These are phyloP conservation scores for Chrysochloris asiatica DNA, from an alignment of 2,113 vertebrate species.

Conservation along the genomic window DNA sequence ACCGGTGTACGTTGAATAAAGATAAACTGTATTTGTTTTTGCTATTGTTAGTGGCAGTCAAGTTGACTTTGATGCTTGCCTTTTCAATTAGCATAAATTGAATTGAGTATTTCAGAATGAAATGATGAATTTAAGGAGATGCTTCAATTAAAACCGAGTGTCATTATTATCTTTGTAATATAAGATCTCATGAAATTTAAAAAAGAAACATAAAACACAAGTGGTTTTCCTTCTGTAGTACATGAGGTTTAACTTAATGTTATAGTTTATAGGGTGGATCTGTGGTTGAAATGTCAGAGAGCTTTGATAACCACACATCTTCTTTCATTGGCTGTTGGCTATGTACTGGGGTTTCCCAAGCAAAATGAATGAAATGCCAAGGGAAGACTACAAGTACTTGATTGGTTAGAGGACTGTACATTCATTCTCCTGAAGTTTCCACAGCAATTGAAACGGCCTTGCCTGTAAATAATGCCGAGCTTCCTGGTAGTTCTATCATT, in stretches of 20 bases:
- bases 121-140: neutral
- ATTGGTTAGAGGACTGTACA: neutral
- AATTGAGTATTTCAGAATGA: neutral
- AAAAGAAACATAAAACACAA: neutral
- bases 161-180: neutral
- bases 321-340: neutral
- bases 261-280: neutral
- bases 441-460: slow-evolving; percentile 13
- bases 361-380: neutral
- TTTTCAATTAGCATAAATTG: slow-evolving; percentile 2
- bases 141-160: neutral
- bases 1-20: neutral
- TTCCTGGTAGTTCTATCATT: neutral
- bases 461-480: slow-evolving; percentile 31
- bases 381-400: neutral
- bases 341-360: neutral
- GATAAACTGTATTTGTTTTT: neutral
- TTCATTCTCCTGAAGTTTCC: slow-evolving; percentile 48
- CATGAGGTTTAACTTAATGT: neutral
- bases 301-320: neutral
- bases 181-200: neutral
- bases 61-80: neutral
- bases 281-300: neutral
- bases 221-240: neutral
- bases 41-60: neutral